Base-by-base conservation (phyloP, 2,888 invertebrate genomes). In the Periphyllus acericola region DNA sequence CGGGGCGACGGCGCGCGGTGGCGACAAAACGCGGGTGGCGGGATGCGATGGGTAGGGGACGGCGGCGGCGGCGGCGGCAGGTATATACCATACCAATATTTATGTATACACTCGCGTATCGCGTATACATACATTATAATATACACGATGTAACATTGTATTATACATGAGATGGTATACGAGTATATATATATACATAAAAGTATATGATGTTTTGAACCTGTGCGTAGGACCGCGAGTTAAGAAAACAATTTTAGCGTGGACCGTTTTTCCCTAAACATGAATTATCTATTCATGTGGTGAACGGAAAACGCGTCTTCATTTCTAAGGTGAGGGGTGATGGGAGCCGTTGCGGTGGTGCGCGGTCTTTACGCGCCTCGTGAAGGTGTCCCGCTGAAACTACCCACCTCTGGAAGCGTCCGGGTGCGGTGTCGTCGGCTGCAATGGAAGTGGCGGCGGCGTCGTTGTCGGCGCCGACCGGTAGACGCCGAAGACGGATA, bases 401-500 rank as follows among this genome's bases (percentile, higher is more conserved):
- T n/a, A 68, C 68, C 11, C 25, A 68, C 68, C 68, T 25, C n/a
- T 68, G 68, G 68, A 8, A 32, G 3, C 21, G 29, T 55, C 55
- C 11, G 19, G 52, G 9, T 4, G 29, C 78, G 79, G 29, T 5
- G 34, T 8, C n/a, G 1, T n/a, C 40, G 36, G 55, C 3, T 32
- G n/a, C 29, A 68, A n/a, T 25, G 55, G 25, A 32, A 32, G 78
- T 32, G n/a, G 74, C 14, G 25, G 46, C 14, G 46, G n/a, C 29
- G 75, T 14, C 1, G 40, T 25, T n/a, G 75, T 34, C 36, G 75
- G 36, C 40, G n/a, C 21, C 36, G 80, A n/a, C 36, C 66, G 36
- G 80, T n/a, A 55, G 55, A 79, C 79, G 66, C 66, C 66, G 80
- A 29, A 29, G 17, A 71, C 32, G 29, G 25, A 60, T 60, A 60